These are phyloP conservation scores for Ferdinandea cuprea DNA, from an alignment of 2,888 invertebrate species.

Conservation along the genomic window DNA sequence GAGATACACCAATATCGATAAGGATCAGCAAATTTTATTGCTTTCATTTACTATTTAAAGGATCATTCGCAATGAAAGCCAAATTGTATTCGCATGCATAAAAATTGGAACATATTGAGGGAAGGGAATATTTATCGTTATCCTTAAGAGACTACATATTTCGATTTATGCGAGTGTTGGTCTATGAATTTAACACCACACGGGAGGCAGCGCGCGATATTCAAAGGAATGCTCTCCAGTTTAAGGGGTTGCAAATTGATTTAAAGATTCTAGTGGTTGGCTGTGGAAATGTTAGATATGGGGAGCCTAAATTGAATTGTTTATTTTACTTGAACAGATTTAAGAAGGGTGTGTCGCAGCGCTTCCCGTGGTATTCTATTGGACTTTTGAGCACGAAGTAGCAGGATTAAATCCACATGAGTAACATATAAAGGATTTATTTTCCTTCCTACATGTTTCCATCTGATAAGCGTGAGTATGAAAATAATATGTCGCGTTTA, in stretches of 20 bases:
- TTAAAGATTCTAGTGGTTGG: neutral
- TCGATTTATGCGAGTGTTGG: conserved; percentile 27
- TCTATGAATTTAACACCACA: conserved; percentile 33
- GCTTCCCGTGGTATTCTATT: too few relatives aligned
- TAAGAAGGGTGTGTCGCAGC: too few relatives aligned
- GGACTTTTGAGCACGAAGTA: too few relatives aligned
- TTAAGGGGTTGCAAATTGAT: conserved; percentile 16
- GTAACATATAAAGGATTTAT: too few relatives aligned
- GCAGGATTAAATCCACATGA: too few relatives aligned
- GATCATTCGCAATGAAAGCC: conserved; percentile 70
- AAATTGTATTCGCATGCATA: conserved; percentile 54
- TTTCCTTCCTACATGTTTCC: too few relatives aligned
- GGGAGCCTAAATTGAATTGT: neutral
- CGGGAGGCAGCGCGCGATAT: neutral
- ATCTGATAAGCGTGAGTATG: too few relatives aligned
- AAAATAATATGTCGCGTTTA: too few relatives aligned
- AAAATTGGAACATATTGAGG: conserved; percentile 34
- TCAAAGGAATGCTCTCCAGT: neutral
- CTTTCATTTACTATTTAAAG: conserved; percentile 73
- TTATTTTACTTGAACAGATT: neutral
- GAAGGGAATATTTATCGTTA: conserved; percentile 41
- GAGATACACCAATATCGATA: conserved; percentile 60
- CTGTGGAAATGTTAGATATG: neutral
- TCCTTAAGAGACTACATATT: conserved; percentile 49
- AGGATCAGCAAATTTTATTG: conserved; percentile 68